These are phyloP conservation scores for Ctenomys sociabilis DNA, from an alignment of 2,113 vertebrate genomes.

Conservation along the genomic window DNA sequence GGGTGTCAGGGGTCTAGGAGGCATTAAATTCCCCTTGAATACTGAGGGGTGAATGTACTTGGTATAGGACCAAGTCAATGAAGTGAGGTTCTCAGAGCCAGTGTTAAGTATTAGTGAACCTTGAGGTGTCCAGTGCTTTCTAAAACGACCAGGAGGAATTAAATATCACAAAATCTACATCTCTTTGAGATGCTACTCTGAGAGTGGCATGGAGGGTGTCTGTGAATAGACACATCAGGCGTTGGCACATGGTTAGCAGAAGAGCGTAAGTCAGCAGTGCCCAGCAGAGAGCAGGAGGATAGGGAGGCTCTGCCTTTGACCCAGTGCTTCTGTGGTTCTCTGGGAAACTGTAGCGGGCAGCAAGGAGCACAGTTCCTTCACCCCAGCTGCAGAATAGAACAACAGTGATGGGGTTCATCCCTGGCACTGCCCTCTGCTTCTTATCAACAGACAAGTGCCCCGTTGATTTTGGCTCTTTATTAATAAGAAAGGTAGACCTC, in stretches of 20 bases:
- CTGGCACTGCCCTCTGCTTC: rapidly evolving
- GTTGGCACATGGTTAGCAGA: not conserved
- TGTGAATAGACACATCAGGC: not conserved
- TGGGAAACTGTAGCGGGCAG: not conserved
- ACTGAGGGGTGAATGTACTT: not conserved
- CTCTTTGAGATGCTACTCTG: not conserved
- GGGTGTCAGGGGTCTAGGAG: not conserved
- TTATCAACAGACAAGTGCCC: not conserved
- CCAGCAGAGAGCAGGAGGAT: no score
- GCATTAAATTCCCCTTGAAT: not conserved
- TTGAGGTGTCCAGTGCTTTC: not conserved
- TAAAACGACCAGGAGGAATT: not conserved
- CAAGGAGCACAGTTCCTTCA: not conserved
- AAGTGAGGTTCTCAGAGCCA: not conserved
- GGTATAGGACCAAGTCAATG: not conserved
- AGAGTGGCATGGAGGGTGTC: not conserved
- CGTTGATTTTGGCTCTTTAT: not conserved
- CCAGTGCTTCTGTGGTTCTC: not conserved
- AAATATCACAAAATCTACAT: not conserved
- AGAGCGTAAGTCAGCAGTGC: not conserved
- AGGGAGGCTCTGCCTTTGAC: not conserved
- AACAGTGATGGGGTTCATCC: not conserved
- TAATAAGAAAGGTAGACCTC: not conserved
- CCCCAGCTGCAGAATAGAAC: not conserved
- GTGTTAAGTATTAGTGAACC: not conserved